Evolutionary conservation across 2,113 vertebrate species (phyloP), one percentile per base, ranked within the genome.

Genomic region (Scortum barcoo): DNA sequence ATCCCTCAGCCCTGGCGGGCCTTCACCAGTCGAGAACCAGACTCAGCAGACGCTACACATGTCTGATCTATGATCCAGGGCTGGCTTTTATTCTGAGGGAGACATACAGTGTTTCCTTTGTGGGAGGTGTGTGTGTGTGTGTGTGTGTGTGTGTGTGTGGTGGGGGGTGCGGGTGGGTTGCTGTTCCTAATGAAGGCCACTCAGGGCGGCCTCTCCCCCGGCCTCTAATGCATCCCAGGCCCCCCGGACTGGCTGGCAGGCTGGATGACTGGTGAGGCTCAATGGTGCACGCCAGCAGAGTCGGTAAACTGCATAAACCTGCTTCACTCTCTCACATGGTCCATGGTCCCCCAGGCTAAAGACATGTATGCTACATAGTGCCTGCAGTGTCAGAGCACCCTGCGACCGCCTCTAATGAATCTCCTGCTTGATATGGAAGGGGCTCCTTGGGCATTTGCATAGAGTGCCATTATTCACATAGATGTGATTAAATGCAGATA

Each of bases 221-320:
- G 58, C 78, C 87, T 90, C 78, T 94, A 95, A 95, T 94, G 87
- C 80, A 84, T 91, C 88, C 92, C 94, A 95, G 93, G 81, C 80
- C 84, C 75, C 72, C 66, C 6, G 57, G 86, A 78, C 86, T 83
- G 76, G 65, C 81, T 84, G 78, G 75, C 79, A 75, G 83, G 67
- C 76, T 82, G 60, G 50, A 71, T 78, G 81, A 88, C 40, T 33
- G 67, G 12, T 54, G 68, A 65, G 65, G 71, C 82, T 89, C 30
- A 12, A 12, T 33, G 56, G 83, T 83, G 63, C 36, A 70, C 50
- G 16, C 0, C 76, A 77, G 60, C 46, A 2, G 48, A 51, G 60
- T 70, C 38, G 76, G 72, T 68, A 9, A 13, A 73, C 60, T 63
- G 73, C 20, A 1, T 66, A 42, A 40, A 78, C 62, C 61, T 54